Conservation (phyloP, 1,140 invertebrate species). For the Lordiphosa clarofinis region DNA sequence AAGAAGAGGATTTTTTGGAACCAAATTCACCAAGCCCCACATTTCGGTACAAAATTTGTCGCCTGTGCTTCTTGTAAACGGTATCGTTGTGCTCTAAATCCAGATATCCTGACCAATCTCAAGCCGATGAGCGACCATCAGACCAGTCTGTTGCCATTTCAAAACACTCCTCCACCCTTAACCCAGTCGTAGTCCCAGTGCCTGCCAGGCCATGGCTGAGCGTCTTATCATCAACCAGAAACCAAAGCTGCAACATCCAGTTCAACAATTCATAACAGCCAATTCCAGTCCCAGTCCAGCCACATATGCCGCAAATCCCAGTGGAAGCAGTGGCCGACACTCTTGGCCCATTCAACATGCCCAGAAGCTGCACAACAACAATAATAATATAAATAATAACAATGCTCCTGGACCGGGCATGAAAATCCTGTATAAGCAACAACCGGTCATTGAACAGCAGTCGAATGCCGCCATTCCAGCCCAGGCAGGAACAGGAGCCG, state of each 20-base stretch:
- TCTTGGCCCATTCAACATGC: background rate
- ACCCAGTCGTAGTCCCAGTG: background rate
- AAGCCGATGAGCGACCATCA: conserved; percentile 6
- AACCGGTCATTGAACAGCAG: conserved; percentile 1
- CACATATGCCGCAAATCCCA: conserved; percentile 7
- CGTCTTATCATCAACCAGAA: conserved; percentile 3
- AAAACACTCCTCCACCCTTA: background rate
- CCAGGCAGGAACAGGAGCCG: background rate
- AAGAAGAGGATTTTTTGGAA: too few relatives aligned
- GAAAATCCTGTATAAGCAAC: background rate
- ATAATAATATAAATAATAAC: conserved; percentile 12
- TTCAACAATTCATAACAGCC: background rate
- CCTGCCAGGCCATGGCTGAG: conserved; percentile 6
- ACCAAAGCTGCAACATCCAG: conserved; percentile 2
- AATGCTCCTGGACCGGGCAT: conserved; percentile 1
- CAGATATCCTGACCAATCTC: background rate
- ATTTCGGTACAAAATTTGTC: too few relatives aligned
- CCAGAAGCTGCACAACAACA: conserved; percentile 3
- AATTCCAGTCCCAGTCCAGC: conserved; percentile 15
- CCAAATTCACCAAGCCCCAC: too few relatives aligned
- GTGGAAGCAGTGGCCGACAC: conserved; percentile 2
- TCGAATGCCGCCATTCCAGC: too few relatives aligned
- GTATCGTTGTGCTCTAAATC: background rate
- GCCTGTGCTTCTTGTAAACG: background rate
- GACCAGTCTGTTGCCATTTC: background rate